Percentiles rank a stretch among this genome's conserved stretches.
Evolutionary conservation across 2,888 invertebrate species (phyloP).

Genomic region (Desoria tigrina): DNA sequence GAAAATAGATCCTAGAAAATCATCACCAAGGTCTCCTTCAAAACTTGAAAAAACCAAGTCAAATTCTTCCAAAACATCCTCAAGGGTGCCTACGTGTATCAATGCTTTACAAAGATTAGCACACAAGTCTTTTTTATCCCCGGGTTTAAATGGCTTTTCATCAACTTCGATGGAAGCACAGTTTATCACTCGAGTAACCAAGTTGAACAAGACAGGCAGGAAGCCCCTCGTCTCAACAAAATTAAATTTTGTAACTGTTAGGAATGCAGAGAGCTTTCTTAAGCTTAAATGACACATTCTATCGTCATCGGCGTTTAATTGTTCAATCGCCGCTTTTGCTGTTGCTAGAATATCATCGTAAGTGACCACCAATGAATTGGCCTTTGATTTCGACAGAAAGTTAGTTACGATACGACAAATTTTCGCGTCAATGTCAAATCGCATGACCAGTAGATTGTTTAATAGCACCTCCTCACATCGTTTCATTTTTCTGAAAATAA

Average conservation of each 20-base stretch:
- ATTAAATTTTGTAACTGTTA: slow-evolving; percentile 30
- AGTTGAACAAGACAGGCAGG: slow-evolving; percentile 29
- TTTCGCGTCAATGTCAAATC: neutral
- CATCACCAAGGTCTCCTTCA: neutral
- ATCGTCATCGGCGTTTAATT: slow-evolving; percentile 24
- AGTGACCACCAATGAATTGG: neutral
- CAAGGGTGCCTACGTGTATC: slow-evolving; percentile 17
- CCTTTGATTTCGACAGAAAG: neutral
- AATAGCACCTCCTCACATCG: slow-evolving; percentile 18
- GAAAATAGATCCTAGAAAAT: slow-evolving; percentile 11
- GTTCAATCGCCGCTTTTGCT: slow-evolving; percentile 9
- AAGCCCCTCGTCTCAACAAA: slow-evolving; percentile 30
- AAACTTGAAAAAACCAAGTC: slow-evolving; percentile 25
- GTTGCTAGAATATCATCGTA: slow-evolving; percentile 13
- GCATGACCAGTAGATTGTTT: slow-evolving; percentile 29
- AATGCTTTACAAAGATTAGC: slow-evolving; percentile 31
- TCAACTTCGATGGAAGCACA: too few relatives aligned
- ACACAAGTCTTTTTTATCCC: slow-evolving; percentile 6
- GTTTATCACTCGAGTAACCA: slow-evolving; percentile 28
- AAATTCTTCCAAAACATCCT: slow-evolving; percentile 44
- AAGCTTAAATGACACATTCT: slow-evolving; percentile 22
- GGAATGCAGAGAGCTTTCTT: slow-evolving; percentile 24
- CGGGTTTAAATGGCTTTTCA: neutral
- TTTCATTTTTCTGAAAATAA: slow-evolving; percentile 19
- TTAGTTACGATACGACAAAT: neutral